These are phyloP conservation scores for Thamnophis sirtalis DNA, from an alignment of 2,113 vertebrate genomes.

Conservation along the genomic window DNA sequence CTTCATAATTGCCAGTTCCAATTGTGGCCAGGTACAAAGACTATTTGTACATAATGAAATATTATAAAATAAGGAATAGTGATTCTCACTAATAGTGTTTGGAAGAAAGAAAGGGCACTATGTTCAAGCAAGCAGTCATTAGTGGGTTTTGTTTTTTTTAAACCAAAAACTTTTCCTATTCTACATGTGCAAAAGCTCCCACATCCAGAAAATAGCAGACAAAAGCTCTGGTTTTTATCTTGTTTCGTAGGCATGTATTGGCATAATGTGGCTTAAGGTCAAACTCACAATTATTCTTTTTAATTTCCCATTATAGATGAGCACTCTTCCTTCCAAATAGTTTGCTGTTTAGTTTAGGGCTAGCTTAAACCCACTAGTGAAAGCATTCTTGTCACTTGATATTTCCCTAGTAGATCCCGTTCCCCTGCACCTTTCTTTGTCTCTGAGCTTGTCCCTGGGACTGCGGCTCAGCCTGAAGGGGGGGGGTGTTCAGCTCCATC, in stretches of 20 bases:
- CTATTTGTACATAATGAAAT: neutral
- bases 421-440: too few relatives aligned
- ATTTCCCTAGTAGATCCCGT: too few relatives aligned
- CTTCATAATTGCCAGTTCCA: neutral
- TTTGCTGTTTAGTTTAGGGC: neutral
- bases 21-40: neutral
- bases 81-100: neutral
- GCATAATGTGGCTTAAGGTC: neutral
- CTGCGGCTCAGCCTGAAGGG: too few relatives aligned
- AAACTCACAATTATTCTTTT: neutral
- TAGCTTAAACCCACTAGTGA: neutral
- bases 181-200: neutral
- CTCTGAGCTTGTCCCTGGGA: too few relatives aligned
- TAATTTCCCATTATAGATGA: neutral
- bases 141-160: neutral
- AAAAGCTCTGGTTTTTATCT: neutral
- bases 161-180: neutral
- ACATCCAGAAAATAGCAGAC: neutral
- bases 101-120: neutral
- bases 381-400: neutral
- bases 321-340: neutral
- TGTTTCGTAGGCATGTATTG: neutral
- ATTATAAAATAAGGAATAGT: neutral
- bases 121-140: neutral
- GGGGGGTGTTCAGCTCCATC: too few relatives aligned